These are phyloP conservation scores for Limnephilus auricula DNA, from an alignment of 2,888 invertebrate genomes.

Conservation along the genomic window DNA sequence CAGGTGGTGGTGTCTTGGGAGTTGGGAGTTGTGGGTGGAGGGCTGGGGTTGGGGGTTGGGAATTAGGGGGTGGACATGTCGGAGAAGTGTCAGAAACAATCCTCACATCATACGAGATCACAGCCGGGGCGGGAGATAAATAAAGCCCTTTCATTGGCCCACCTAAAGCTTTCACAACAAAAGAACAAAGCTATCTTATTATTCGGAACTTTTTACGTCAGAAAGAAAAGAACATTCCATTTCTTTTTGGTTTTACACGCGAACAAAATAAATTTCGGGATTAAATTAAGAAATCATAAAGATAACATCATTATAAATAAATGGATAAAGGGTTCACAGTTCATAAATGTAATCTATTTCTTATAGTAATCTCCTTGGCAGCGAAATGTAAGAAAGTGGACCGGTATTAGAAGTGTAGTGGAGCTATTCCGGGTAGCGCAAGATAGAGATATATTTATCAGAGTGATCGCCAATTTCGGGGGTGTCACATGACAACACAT, in stretches of 20 bases:
- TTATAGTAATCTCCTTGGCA: too few species aligned
- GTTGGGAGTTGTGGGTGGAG: too few species aligned
- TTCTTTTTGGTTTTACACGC: background rate
- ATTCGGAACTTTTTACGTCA: background rate
- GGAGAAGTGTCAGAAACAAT: constrained; percentile 27
- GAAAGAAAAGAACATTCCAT: background rate
- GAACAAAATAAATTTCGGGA: background rate
- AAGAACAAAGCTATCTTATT: background rate
- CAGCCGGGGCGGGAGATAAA: background rate
- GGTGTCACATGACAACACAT: too few species aligned
- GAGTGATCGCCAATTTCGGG: too few species aligned
- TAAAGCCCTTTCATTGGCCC: background rate
- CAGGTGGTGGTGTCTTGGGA: background rate
- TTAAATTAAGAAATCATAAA: background rate
- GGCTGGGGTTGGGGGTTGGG: background rate
- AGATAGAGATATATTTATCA: too few species aligned
- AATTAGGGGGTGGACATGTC: background rate
- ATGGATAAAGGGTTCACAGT: too few species aligned
- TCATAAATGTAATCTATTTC: too few species aligned
- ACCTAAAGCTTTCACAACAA: background rate
- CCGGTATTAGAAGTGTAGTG: too few species aligned
- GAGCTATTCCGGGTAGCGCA: too few species aligned
- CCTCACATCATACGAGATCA: background rate
- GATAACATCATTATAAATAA: too few species aligned
- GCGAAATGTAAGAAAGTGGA: too few species aligned